Evolutionary conservation across 2,113 vertebrate species (phyloP), one percentile per base, ranked within the genome.

Genomic region (Eira barbara): DNA sequence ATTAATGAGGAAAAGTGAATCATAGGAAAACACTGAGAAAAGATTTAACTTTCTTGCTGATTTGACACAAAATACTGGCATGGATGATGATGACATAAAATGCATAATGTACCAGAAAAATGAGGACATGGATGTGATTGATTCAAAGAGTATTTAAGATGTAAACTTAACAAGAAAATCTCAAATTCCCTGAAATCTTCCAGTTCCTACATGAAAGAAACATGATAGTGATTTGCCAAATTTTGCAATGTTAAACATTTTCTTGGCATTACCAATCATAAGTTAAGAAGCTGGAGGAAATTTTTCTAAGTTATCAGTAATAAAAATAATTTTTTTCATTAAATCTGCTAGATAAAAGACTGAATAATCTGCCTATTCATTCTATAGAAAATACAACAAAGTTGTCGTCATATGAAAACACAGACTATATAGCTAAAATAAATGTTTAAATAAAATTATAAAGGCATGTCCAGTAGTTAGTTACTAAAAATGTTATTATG

Each of bases 11-110:
- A 80, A 25, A 90, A 67, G 14, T 71, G 25, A 93, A 57, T 91
- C 55, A 78, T 17, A 57, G 76, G 63, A 94, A 23, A 39, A 57
- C 7, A 29, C 3, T 45, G 76, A 57, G 63, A 67, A 96, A 83
- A 63, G 18, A 67, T 25, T 94, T 79, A 82, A 76, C 74, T 69
- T 74, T 91, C 69, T 89, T 89, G 49, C 83, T 96, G 52, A 94
- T 25, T n/a, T 91, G 80, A 92, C 80, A 94, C 61, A 67, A 95
- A 92, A 93, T 47, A 59, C 23, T 92, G 36, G 17, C 49, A 88
- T 90, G 25, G 10, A 47, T 73, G 27, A 97, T 83, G 71, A 80
- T 45, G 88, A 90, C 74, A 79, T 85, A 96, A 94, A 97, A 96
- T 90, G 82, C 11, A 17, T 86, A 90, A 73, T 27, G 20, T 59